Evolutionary conservation across 2,888 invertebrate genomes (phyloP), one percentile per base, ranked within the genome.

Genomic region (Labia minor): DNA sequence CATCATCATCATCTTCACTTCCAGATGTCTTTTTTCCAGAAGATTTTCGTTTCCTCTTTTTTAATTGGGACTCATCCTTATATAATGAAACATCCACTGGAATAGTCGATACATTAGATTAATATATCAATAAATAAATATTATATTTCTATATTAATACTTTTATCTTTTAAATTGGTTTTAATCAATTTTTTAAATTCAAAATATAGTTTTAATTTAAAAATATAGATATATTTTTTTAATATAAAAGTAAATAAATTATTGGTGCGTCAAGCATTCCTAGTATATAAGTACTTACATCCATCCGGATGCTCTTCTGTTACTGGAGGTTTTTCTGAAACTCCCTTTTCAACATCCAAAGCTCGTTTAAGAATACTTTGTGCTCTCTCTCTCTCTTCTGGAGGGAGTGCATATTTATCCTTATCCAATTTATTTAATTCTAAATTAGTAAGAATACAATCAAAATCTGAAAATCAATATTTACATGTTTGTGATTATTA

Each of bases 291-390:
- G n/a, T n/a, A n/a, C 90, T 85, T 77, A 90, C 90, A 78, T 74
- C 90, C 91, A 78, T 92, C 92, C 0, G 92, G 91, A 77, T 91
- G 90, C 74, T 91, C 91, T 77, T 89, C 90, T 0, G 90, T 89
- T 70, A 89, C 83, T 67, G 82, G 79, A 64, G 83, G 82, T 70
- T 81, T 79, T 67, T 85, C 85, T 37, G 82, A 80, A 66, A 87
- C 82, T 1, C 89, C 88, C 72, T 86, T 86, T 77, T 92, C 92
- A 8, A 90, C 88, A 69, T 86, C 87, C 69, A 94, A 82, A 21
- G 94, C 92, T 72, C 92, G 83, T 75, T 88, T 86, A 70, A 95
- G 81, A 73, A 94, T 93, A 78, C 88, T 92, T 73, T 86, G 85
- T 49, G 92, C 91, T 68, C 93, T 83, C 69, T 85, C 82, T 69